Conservation (phyloP, 2,888 invertebrate species). For the Erebia aethiops region DNA sequence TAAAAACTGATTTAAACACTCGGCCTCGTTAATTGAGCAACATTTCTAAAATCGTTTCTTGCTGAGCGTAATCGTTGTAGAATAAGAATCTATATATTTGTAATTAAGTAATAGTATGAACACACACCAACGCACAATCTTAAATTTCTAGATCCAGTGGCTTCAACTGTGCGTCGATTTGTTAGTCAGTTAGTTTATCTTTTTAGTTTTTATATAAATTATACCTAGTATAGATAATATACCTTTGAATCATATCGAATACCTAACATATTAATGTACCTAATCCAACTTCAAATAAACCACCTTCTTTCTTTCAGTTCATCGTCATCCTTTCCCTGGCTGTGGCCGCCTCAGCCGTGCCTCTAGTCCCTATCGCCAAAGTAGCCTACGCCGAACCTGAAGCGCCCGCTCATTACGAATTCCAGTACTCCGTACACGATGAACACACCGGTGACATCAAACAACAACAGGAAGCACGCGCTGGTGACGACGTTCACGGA, state of each 20-base stretch:
- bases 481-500: slow-evolving; percentile 72
- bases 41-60: too few relatives aligned
- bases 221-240: neutral
- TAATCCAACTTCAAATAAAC: neutral
- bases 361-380: slow-evolving; percentile 54
- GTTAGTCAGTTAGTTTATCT: neutral
- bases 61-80: too few relatives aligned
- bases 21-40: too few relatives aligned
- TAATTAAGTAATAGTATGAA: too few relatives aligned
- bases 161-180: too few relatives aligned
- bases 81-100: too few relatives aligned
- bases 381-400: slow-evolving; percentile 64
- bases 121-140: too few relatives aligned
- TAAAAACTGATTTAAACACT: too few relatives aligned
- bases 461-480: slow-evolving; percentile 72
- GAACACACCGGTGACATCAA: slow-evolving; percentile 73
- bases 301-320: slow-evolving; percentile 26
- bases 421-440: slow-evolving; percentile 74
- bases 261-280: neutral
- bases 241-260: neutral
- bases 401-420: slow-evolving; percentile 71
- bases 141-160: too few relatives aligned
- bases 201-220: neutral
- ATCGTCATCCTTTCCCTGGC: slow-evolving; percentile 58
- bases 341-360: slow-evolving; percentile 48